Evolutionary conservation across 2,888 invertebrate species (phyloP), one percentile per base, ranked within the genome.

Genomic region (Xestoiulus laeticollis): DNA sequence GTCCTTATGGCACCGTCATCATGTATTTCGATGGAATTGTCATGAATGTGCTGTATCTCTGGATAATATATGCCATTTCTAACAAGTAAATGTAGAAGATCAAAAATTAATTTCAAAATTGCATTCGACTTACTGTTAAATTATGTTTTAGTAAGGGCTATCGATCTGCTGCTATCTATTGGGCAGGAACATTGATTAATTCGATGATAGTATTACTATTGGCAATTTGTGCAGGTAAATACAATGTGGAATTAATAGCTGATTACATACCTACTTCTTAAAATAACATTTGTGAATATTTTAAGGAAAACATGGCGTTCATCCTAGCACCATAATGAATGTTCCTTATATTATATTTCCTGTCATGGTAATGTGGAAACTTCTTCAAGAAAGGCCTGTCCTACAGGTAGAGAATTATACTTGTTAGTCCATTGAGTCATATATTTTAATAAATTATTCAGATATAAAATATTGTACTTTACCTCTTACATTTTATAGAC

Each of bases 31-130:
- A 87, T 87, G 87, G 87, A 30, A 26, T 33, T 33, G 38, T 44
- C 32, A 87, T 87, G 87, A 68, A 59, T 53, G 16, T 33, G 12
- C n/a, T 26, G 3, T 87, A 87, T 32, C 32, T 87, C 32, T 87
- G 32, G 32, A 87, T 87, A 68, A 68, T 87, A n/a, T n/a, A 87
- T 33, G 87, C 87, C 87, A 87, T 87, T 87, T 59, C 33, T 14
- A 87, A 87, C 87, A 87, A 87, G 87, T 87, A n/a, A 38, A 14
- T 33, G 32, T 1, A 38, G 5, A 5, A 33, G 32, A 84, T 84
- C 38, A 84, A 38, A 38, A 38, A 38, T 8, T 38, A 8, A 38
- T 38, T 38, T 38, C 5, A 38, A 38, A 8, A 38, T 38, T 38
- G 5, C 82, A n/a, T n/a, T 85, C 44, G 26, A 48, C n/a, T 32